Evolutionary conservation across 2,113 vertebrate genomes (phyloP).

Genomic region (Haplochromis vanheusdeni): DNA sequence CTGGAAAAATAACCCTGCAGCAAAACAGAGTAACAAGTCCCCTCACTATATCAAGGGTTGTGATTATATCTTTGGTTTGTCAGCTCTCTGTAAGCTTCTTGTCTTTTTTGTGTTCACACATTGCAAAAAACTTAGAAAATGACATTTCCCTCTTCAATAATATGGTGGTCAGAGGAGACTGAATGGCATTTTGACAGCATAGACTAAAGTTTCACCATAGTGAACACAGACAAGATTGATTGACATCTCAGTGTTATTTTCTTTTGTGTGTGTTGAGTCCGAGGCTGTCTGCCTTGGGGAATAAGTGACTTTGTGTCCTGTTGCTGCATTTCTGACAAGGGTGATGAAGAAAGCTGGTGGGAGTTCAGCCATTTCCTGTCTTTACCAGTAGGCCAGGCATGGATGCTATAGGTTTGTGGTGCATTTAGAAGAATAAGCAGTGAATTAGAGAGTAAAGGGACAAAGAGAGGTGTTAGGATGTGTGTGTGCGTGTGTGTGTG

Average conservation of each 20-base stretch:
- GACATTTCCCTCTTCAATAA: background rate
- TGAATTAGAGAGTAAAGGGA: conserved; percentile 10
- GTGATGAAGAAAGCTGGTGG: background rate
- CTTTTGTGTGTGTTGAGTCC: background rate
- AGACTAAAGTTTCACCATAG: background rate
- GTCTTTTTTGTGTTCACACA: background rate
- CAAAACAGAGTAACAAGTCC: background rate
- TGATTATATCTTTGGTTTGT: background rate
- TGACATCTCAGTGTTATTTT: background rate
- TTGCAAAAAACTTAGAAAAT: background rate
- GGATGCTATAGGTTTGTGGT: background rate
- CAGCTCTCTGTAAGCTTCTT: background rate
- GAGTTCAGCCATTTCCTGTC: conserved; percentile 17
- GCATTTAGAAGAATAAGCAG: background rate
- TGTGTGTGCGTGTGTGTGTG: background rate
- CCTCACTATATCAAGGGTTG: background rate
- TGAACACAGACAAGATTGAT: background rate
- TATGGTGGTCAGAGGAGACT: background rate
- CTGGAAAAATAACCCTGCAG: background rate
- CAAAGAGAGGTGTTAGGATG: background rate
- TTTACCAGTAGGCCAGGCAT: conserved; percentile 2
- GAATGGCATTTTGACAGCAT: background rate
- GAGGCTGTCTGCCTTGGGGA: background rate
- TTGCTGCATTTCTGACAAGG: conserved; percentile 5
- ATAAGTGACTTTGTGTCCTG: conserved; percentile 7